A percentile compares a stretch with the other conserved stretches of the same genome.
Evolutionary conservation across 2,888 invertebrate species (phyloP).

Genomic region (Synanthedon vespiformis): DNA sequence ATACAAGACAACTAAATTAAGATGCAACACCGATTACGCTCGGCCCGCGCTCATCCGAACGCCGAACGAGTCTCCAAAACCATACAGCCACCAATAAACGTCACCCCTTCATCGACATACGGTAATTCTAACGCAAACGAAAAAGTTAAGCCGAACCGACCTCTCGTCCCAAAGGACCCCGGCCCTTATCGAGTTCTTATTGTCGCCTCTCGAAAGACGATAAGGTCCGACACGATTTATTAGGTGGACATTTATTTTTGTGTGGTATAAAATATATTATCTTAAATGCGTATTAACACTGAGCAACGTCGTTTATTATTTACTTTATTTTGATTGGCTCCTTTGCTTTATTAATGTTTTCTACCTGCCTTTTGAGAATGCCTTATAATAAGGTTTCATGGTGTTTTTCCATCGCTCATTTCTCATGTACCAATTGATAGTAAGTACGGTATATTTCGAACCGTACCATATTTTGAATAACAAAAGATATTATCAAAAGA

Average conservation of each 20-base stretch:
- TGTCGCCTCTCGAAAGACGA: conserved; percentile 56
- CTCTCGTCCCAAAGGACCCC: conserved; percentile 28
- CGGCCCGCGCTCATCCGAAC: conserved; percentile 30
- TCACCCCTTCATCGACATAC: conserved; percentile 14
- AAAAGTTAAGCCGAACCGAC: conserved; percentile 25
- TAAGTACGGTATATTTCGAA: too few relatives aligned
- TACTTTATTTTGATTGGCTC: conserved; percentile 41
- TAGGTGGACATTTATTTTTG: conserved; percentile 64
- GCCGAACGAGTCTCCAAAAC: conserved; percentile 25
- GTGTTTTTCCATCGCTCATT: too few relatives aligned
- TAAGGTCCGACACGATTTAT: conserved; percentile 62
- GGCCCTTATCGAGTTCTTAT: conserved; percentile 56
- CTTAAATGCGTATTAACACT: conserved; percentile 68
- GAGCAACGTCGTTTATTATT: conserved; percentile 54
- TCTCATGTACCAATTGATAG: too few relatives aligned
- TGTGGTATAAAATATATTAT: conserved; percentile 61
- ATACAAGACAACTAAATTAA: conserved; percentile 69
- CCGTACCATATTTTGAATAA: too few relatives aligned
- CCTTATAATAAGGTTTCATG: too few relatives aligned
- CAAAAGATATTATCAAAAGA: too few relatives aligned
- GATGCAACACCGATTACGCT: conserved; percentile 63
- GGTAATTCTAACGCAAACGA: conserved; percentile 30
- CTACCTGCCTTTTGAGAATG: not conserved
- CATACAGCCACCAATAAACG: conserved; percentile 13
- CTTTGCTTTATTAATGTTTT: not conserved